Percentiles rank a stretch among this genome's conserved stretches.
Evolutionary conservation across 2,888 invertebrate genomes (phyloP).

Genomic region (Ypsolopha sequella): DNA sequence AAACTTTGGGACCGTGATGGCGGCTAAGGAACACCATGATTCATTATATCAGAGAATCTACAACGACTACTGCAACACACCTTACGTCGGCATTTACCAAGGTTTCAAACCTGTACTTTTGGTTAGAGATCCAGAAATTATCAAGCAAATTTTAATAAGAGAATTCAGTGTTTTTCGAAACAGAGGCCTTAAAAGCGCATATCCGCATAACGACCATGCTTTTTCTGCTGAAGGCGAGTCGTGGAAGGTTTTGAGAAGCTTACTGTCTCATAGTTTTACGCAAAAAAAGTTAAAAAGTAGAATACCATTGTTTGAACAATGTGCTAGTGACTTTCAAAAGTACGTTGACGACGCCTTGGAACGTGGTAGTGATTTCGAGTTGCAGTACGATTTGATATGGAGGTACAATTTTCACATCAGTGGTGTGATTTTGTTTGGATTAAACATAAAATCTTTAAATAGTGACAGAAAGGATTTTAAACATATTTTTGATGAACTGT

Average conservation of each 20-base stretch:
- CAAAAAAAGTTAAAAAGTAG: constrained; percentile 7
- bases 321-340: background rate
- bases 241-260: constrained; percentile 5
- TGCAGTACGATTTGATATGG: background rate
- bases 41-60: background rate
- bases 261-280: constrained; percentile 6
- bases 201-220: background rate
- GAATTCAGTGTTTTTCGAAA: constrained; percentile 3
- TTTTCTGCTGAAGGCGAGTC: background rate
- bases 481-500: constrained; percentile 2
- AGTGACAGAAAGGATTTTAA: constrained; percentile 3
- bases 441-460: constrained; percentile 2
- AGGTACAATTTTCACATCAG: background rate
- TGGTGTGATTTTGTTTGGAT: constrained; percentile 1
- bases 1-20: constrained; percentile 16
- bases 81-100: constrained; percentile 7
- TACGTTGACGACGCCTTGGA: background rate
- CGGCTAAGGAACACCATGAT: constrained; percentile 5
- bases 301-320: constrained; percentile 2
- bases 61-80: constrained; percentile 5
- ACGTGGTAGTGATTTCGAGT: background rate
- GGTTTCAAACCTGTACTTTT: constrained; percentile 5
- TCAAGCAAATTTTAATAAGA: constrained; percentile 6
- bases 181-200: background rate
- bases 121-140: constrained; percentile 5